Conservation (phyloP, 2,113 vertebrate species). For the Podocnemis expansa region DNA sequence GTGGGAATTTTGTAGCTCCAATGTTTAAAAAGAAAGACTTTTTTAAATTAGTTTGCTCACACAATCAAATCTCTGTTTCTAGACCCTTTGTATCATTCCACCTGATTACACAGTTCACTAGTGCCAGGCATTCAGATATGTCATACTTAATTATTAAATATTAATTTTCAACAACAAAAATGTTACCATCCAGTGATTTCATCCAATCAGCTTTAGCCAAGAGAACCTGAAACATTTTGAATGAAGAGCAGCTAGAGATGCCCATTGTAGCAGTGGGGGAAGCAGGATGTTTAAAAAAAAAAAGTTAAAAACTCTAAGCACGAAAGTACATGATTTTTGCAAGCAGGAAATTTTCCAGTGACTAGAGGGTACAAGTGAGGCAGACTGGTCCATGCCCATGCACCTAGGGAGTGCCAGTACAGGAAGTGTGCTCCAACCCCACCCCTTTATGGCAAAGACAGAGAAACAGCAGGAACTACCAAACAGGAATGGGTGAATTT, state of each 20-base stretch:
- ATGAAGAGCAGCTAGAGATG: neutral
- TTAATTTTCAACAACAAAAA: neutral
- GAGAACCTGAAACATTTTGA: neutral
- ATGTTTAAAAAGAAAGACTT: neutral
- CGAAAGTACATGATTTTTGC: neutral
- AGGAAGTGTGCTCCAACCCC: neutral
- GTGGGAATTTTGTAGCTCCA: neutral
- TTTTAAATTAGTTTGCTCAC: neutral
- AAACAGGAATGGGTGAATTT: neutral
- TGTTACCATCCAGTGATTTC: neutral
- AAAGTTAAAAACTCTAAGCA: neutral
- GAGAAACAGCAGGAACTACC: neutral
- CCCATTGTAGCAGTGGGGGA: rapidly evolving
- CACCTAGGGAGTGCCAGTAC: neutral
- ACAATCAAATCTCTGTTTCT: neutral
- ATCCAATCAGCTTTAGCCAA: neutral
- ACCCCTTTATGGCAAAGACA: neutral
- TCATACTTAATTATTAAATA: neutral
- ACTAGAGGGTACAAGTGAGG: neutral
- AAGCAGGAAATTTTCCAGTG: neutral
- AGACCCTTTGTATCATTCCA: neutral
- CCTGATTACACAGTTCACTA: neutral
- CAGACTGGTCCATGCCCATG: neutral
- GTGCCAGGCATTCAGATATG: neutral
- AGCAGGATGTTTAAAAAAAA: neutral